These are phyloP conservation scores for Upupa epops DNA, from an alignment of 2,113 vertebrate species.

Conservation along the genomic window DNA sequence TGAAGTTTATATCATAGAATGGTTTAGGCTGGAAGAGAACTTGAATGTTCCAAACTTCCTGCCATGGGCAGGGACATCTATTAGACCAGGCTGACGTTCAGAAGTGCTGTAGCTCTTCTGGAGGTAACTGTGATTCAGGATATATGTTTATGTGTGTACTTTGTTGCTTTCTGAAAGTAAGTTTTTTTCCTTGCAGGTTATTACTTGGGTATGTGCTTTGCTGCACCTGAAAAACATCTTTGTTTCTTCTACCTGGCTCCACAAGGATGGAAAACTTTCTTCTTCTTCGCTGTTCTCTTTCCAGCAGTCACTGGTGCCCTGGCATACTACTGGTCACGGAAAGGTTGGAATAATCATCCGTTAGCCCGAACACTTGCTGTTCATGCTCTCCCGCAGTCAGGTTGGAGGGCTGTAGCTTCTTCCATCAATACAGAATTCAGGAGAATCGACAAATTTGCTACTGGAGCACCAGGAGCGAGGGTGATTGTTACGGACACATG, in stretches of 20 bases:
- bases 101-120: neutral
- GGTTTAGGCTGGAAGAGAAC: too few species aligned
- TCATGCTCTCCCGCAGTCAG: conserved; percentile 73
- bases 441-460: conserved; percentile 92
- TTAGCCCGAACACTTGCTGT: conserved; percentile 77
- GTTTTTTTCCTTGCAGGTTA: conserved; percentile 79
- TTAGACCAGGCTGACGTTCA: neutral
- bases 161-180: neutral
- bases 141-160: neutral
- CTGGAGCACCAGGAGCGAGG: conserved; percentile 83
- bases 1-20: neutral
- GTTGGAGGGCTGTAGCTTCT: conserved; percentile 84
- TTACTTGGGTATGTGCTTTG: conserved; percentile 91
- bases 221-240: conserved; percentile 86
- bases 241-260: conserved; percentile 74
- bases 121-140: neutral
- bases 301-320: conserved; percentile 73
- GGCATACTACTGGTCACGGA: conserved; percentile 83
- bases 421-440: conserved; percentile 91
- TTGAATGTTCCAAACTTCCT: too few species aligned
- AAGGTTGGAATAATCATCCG: conserved; percentile 83
- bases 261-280: conserved; percentile 79
- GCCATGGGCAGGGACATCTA: too few species aligned
- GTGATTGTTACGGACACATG: conserved; percentile 92
- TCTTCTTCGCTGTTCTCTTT: conserved; percentile 74